phyloP scores from a whole-genome alignment of 2,113 vertebrate genomes.

The Vimba vimba region DNA sequence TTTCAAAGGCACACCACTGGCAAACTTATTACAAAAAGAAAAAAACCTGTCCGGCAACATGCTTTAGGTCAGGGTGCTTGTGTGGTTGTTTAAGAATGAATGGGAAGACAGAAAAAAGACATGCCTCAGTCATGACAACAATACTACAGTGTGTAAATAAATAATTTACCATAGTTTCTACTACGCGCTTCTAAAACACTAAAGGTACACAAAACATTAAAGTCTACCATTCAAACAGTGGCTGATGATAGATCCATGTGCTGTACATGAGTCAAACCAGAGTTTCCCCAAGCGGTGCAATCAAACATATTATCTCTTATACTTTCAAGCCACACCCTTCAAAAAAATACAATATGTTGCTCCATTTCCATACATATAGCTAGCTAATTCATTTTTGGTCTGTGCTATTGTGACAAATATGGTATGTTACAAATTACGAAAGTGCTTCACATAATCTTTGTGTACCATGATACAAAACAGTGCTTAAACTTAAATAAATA shows the following conservation, averaged over 20 bases:
- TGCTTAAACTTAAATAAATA: background rate
- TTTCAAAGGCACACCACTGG: conserved; percentile 5
- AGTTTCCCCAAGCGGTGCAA: background rate
- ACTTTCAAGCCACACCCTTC: no score
- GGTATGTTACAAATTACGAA: conserved; percentile 14
- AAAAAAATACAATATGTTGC: background rate
- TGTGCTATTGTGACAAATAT: conserved; percentile 2
- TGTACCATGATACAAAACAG: conserved; percentile 20
- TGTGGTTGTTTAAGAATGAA: conserved; percentile 1
- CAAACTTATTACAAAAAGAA: background rate
- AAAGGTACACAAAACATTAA: conserved; percentile 21
- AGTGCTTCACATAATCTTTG: background rate
- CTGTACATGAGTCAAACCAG: background rate
- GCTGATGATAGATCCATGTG: background rate
- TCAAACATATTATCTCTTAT: background rate
- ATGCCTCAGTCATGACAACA: conserved; percentile 32
- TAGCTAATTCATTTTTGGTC: background rate
- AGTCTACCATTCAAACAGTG: conserved; percentile 23
- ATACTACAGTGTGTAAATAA: conserved; percentile 32
- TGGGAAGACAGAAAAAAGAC: background rate
- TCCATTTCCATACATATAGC: background rate
- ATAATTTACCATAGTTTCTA: conserved; percentile 15
- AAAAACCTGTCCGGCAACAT: conserved; percentile 30
- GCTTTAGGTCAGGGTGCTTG: conserved; percentile 1
- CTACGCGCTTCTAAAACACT: conserved; percentile 1